Base-by-base conservation (phyloP, 2,888 invertebrate genomes). In the Coenonympha glycerion region DNA sequence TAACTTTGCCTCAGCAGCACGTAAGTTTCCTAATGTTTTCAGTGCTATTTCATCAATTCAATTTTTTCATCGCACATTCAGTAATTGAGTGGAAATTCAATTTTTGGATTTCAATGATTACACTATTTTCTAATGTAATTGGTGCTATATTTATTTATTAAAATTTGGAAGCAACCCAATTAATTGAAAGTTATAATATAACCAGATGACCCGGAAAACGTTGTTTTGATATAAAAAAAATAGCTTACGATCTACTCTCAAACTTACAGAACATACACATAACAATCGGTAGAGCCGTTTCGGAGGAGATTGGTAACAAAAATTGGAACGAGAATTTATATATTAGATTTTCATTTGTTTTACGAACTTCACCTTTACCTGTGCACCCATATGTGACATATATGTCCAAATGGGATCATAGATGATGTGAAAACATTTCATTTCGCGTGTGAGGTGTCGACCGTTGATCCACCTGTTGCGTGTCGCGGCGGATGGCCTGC, bases 1-100 rank as follows among this genome's bases (percentile, higher is more conserved):
- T 79, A 75, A 73, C 64, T 62, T 71, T 70, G 56, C 61, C 59
- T 64, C 76, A 67, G 47, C 75, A 69, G 67, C 76, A 82, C 75
- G 84, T 84, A 83, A 84, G 80, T 81, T 71, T 63, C 49, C 52
- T 51, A 48, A 55, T 55, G 44, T 54, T 61, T 49, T 54, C 6
- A 15, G n/a, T 21, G 21, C 44, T 9, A 44, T 13, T 28, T 4
- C 2, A 41, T 6, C 9, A 18, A 18, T 18, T 44, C 11, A 42
- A 24, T 18, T 30, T 19, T 6, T 2, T 18, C 42, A 42, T 4
- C 3, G 5, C n/a, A 16, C 40, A 3, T 2, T 6, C 3, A 21
- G 21, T 21, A 21, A 31, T 6, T 6, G 6, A 15, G 15, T 2
- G 11, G 2, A 18, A 6, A 18, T 19, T 19, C 4, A 16, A 5